Conservation (phyloP, 2,113 vertebrate species). For the Platycercus adscitus region DNA sequence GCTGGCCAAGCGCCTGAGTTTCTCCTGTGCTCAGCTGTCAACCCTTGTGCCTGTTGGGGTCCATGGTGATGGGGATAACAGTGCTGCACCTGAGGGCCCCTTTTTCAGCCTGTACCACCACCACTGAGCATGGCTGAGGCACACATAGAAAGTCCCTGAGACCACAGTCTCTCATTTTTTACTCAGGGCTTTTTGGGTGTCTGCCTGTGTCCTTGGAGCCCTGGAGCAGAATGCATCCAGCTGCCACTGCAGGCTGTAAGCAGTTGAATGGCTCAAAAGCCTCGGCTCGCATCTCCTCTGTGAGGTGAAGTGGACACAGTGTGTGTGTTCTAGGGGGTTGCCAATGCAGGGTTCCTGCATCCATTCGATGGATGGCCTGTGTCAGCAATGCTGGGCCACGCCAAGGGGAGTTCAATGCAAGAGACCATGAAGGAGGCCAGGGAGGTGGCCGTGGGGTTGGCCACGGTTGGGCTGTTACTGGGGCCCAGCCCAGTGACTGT, state of each 20-base stretch:
- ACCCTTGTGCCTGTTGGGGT: neutral
- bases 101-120: neutral
- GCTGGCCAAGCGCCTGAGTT: neutral
- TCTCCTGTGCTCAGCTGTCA: neutral
- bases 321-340: neutral
- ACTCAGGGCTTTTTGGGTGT: neutral
- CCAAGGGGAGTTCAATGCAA: neutral
- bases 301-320: neutral
- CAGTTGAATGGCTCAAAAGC: neutral
- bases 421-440: neutral
- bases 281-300: neutral
- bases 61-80: neutral
- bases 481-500: neutral
- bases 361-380: neutral
- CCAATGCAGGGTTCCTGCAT: neutral
- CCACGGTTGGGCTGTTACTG: neutral
- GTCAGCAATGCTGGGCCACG: neutral
- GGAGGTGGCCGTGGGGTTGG: neutral
- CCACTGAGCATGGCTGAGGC: no score
- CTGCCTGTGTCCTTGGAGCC: neutral
- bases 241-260: neutral
- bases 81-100: fast-evolving
- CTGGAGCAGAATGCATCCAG: neutral
- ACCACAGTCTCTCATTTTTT: neutral
- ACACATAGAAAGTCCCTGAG: neutral